Evolutionary conservation across 2,797 vertebrate species (phyloP), one percentile per base, ranked within the genome.

Genomic region (Chanos chanos): DNA sequence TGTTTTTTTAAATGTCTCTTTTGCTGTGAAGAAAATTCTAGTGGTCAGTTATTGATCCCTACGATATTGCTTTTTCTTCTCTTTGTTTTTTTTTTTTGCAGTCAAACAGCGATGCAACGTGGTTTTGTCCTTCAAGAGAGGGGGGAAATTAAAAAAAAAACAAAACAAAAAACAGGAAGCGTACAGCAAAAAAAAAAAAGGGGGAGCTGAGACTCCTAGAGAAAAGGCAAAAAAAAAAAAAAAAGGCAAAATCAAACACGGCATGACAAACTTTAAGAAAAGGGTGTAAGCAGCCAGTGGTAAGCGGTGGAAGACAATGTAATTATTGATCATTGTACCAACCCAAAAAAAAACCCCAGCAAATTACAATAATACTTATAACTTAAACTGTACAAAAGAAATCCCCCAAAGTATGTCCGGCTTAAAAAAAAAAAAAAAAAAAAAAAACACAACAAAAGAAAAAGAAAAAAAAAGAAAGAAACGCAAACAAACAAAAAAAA

Each of bases 261-360:
- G 31, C 33, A 30, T 28, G 51, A 55, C 36, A 25, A 36, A 73
- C 50, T 65, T 79, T 68, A 77, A 77, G 15, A 39, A 50, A 75
- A 71, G 63, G 79, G 69, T 61, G 63, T 76, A 57, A 71, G 77
- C 62, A 39, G 81, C 76, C 74, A 71, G 73, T 56, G 74, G 72
- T 49, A n/a, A 65, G 59, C 73, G 65, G 78, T 74, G 87, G 85
- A 89, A 89, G 86, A 90, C 86, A 74, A 74, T 66, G 67, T 70
- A 70, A 43, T 81, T 77, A 72, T 75, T 77, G 66, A 77, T 71
- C 51, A 59, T 65, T 63, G 66, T 48, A 75, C 54, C 65, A 77
- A 66, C n/a, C n/a, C n/a, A 59, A 66, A 61, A n/a, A 34, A 61
- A 73, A 21, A 9, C 66, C 68, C 64, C 71, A 77, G 64, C 65